A percentile compares a stretch with the other conserved stretches of the same genome.
Conservation (phyloP, 2,797 vertebrate genomes). For the Pantherophis vulpinus region DNA sequence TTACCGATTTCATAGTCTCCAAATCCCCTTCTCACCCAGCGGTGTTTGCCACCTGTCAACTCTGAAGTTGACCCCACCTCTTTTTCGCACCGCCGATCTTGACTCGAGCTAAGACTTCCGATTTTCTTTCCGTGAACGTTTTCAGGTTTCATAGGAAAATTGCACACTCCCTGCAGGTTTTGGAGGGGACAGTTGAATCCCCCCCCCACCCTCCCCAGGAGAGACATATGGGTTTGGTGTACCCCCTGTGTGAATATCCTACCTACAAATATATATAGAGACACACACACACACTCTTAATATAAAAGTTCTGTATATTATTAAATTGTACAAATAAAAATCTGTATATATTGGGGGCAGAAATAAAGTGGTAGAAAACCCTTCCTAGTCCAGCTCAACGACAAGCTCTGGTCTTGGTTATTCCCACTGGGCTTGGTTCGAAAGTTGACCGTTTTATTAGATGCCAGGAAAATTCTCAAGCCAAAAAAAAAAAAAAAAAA, state of each 20-base stretch:
- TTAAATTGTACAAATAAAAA: slow-evolving; percentile 61
- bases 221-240: not conserved
- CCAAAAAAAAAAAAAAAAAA: not conserved
- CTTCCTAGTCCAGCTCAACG: not conserved
- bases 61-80: too few relatives aligned
- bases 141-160: not conserved
- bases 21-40: rapidly evolving
- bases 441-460: too few relatives aligned
- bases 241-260: slow-evolving; percentile 56
- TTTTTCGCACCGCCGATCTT: not conserved
- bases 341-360: slow-evolving; percentile 73
- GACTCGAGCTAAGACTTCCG: not conserved
- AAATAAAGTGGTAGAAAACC: slow-evolving; percentile 40
- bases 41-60: not conserved
- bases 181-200: slow-evolving; percentile 1
- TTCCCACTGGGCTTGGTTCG: not conserved
- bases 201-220: not conserved
- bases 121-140: not conserved
- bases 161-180: slow-evolving; percentile 34
- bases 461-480: not conserved
- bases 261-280: slow-evolving; percentile 40
- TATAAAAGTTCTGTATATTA: slow-evolving; percentile 60
- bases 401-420: not conserved
- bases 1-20: not conserved
- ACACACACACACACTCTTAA: slow-evolving; percentile 52